Percentiles rank a stretch among this genome's conserved stretches.
phyloP scores from a whole-genome alignment of 2,797 vertebrate species.

The Salmo trutta region DNA sequence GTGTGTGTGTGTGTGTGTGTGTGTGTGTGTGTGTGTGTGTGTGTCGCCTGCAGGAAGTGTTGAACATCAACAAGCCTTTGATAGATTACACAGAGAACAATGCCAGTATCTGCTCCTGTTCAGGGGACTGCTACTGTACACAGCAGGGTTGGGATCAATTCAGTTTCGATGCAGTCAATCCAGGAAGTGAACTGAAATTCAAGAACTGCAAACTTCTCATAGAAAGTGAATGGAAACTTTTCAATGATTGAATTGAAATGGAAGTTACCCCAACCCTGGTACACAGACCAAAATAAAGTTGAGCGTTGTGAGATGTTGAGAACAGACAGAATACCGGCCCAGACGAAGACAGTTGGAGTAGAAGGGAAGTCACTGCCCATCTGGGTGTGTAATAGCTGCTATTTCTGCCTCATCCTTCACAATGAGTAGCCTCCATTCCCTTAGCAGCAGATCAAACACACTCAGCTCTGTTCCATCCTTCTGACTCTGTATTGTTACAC shows the following conservation, averaged over 20 bases:
- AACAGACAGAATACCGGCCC: constrained; percentile 53
- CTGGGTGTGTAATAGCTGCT: constrained; percentile 60
- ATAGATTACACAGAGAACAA: constrained; percentile 23
- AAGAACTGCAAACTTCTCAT: not conserved
- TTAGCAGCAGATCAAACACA: constrained; percentile 50
- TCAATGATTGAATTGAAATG: not conserved
- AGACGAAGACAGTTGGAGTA: constrained; percentile 60
- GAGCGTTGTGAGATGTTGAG: constrained; percentile 58
- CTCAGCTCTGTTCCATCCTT: constrained; percentile 31
- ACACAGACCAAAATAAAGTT: constrained; percentile 36
- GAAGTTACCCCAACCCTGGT: not conserved
- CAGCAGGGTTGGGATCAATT: not conserved
- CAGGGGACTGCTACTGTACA: not conserved
- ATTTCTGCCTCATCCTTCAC: constrained; percentile 58
- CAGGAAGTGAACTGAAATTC: not conserved
- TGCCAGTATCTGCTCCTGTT: constrained; percentile 13
- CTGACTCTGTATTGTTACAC: constrained; percentile 27
- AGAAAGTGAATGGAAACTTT: not conserved
- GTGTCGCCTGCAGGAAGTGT: constrained; percentile 39
- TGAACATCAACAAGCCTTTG: constrained; percentile 25
- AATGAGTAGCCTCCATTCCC: constrained; percentile 49
- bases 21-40: constrained; percentile 23
- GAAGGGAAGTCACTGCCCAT: constrained; percentile 61
- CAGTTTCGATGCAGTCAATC: not conserved
- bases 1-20: constrained; percentile 23